Percentiles rank a stretch among this genome's conserved stretches.
These are phyloP conservation scores for Falco peregrinus DNA, from an alignment of 2,797 vertebrate genomes.

Conservation along the genomic window DNA sequence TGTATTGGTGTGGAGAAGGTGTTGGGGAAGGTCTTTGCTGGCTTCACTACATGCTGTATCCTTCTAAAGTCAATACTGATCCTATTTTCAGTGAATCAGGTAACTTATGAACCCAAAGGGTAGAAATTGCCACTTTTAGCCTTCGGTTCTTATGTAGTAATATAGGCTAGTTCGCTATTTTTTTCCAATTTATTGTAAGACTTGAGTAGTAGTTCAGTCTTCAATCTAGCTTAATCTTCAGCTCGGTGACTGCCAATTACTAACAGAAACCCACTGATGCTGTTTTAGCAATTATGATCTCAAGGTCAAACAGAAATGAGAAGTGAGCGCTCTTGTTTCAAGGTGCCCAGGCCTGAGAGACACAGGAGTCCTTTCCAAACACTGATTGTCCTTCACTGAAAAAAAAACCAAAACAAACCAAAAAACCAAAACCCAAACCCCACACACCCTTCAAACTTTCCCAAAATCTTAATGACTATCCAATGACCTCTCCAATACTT, in stretches of 20 bases:
- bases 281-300: background rate
- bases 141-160: background rate
- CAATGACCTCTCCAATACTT: background rate
- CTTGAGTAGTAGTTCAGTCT: conserved; percentile 4
- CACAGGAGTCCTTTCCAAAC: background rate
- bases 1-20: background rate
- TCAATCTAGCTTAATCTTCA: conserved; percentile 22
- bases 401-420: background rate
- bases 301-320: background rate
- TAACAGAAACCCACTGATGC: background rate
- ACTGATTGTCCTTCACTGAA: background rate
- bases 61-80: background rate
- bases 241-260: background rate
- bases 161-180: background rate
- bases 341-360: background rate
- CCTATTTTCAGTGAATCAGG: background rate
- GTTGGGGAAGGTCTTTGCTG: background rate
- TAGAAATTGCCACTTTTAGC: background rate
- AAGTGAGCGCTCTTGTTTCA: background rate
- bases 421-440: background rate
- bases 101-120: background rate
- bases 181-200: background rate
- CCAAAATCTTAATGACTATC: background rate
- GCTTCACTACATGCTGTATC: background rate
- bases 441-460: background rate